Evolutionary conservation across 2,797 vertebrate species (phyloP), one percentile per base, ranked within the genome.

Genomic region (Forpus xanthops): DNA sequence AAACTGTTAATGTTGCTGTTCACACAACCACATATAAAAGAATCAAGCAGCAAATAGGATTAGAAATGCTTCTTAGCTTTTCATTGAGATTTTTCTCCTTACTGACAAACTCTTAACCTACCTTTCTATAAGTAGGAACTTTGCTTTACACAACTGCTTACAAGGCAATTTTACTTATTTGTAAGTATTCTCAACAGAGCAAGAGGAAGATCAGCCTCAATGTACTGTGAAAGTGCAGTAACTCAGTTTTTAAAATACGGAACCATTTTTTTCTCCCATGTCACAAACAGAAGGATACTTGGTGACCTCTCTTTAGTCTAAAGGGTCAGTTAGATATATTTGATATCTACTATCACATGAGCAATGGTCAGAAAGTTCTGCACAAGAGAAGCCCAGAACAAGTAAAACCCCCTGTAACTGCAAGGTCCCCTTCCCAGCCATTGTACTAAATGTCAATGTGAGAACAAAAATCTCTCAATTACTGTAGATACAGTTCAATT

Each of bases 31-130:
- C 27, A 86, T 20, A 68, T 1, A 16, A 66, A n/a, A 91, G 95
- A 87, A 82, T 39, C 27, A 90, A 75, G 27, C 21, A 56, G 47
- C 18, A 83, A 91, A 45, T 31, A 93, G 35, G 8, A 71, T 50
- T 81, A 86, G 53, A 94, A 89, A 66, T 62, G 33, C 21, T 87
- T 79, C 64, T 65, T 37, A 62, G 45, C 44, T 68, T 50, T 83
- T 73, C 33, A 55, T 15, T 19, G 3, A 75, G 45, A 58, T 31
- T 45, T 44, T 55, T 66, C 68, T 62, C 41, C 50, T 86, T 50
- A 49, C 6, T 35, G 41, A 64, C 41, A 60, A 62, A 79, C 10
- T 18, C 4, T 61, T 35, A 76, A 64, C 17, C 18, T 55, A 64
- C 44, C 53, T 52, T 88, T 61, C 30, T 62, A 58, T 30, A 47